A percentile compares a stretch with the other conserved stretches of the same genome.
Conservation (phyloP, 53 echinoderm and acorn worm species). For the Echinarachnius parma region DNA sequence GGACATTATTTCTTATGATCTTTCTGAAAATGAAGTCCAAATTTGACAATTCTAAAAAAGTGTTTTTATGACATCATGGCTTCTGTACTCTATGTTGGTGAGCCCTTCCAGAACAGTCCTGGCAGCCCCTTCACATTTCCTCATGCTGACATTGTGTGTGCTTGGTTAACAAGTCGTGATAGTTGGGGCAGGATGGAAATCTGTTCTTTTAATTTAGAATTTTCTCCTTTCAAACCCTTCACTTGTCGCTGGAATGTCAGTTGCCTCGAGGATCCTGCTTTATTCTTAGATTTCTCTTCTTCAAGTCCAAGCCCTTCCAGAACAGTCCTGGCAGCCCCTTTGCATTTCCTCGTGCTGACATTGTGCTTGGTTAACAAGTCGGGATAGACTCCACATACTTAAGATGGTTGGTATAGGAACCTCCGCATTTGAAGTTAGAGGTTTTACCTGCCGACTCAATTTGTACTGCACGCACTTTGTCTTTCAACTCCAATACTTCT, state of each 20-base stretch:
- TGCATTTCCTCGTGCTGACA: conserved; percentile 45
- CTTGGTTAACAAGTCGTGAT: too few relatives aligned
- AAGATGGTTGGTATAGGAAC: conserved; percentile 22
- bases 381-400: conserved; percentile 44
- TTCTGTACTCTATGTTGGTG: conserved; percentile 34
- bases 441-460: neutral
- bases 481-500: neutral
- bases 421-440: neutral
- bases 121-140: conserved; percentile 44
- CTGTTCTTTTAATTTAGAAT: too few relatives aligned
- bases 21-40: too few relatives aligned
- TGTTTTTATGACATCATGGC: too few relatives aligned
- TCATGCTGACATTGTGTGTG: conserved; percentile 35
- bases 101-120: conserved; percentile 39
- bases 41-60: too few relatives aligned
- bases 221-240: too few relatives aligned
- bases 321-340: conserved; percentile 45
- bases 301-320: conserved; percentile 23
- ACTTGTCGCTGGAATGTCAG: too few relatives aligned
- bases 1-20: too few relatives aligned
- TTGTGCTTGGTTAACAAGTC: conserved; percentile 49
- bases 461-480: neutral
- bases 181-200: too few relatives aligned
- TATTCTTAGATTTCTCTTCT: too few relatives aligned
- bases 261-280: too few relatives aligned